A percentile compares a stretch with the other conserved stretches of the same genome.
These are phyloP conservation scores for Meta bourneti DNA, from an alignment of 2,888 invertebrate species.

Conservation along the genomic window DNA sequence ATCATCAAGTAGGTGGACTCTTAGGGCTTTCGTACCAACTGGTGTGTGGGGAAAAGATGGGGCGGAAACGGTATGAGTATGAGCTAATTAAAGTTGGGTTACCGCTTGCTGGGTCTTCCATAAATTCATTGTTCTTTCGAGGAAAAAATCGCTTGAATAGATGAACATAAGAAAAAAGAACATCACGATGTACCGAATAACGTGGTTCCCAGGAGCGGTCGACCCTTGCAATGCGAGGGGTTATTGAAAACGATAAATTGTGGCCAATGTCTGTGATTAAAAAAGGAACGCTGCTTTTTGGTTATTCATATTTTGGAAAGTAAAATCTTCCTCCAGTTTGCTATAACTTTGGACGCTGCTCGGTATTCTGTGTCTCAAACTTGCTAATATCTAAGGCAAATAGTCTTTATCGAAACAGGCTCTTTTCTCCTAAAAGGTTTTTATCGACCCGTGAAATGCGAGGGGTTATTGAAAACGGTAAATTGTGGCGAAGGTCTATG, in stretches of 20 bases:
- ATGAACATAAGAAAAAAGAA: conserved; percentile 5
- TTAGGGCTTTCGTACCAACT: background rate
- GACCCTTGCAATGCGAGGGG: background rate
- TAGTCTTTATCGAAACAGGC: background rate
- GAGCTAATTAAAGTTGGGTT: conserved; percentile 40
- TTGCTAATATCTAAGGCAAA: no score
- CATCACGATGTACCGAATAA: background rate
- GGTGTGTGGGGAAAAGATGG: background rate
- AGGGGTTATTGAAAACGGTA: conserved; percentile 22
- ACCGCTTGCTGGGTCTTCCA: background rate
- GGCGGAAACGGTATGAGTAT: conserved; percentile 38
- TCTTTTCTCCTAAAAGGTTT: no score
- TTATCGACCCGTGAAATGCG: background rate
- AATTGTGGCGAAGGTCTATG: conserved; percentile 8
- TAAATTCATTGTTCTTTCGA: conserved; percentile 31
- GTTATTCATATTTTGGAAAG: background rate
- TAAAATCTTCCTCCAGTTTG: background rate
- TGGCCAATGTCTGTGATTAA: conserved; percentile 11
- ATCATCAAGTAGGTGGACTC: conserved; percentile 34
- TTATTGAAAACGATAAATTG: conserved; percentile 21
- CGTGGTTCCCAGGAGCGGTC: background rate
- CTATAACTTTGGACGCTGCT: background rate
- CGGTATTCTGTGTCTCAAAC: no score
- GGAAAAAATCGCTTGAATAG: background rate
- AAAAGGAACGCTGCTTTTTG: background rate